Evolutionary conservation across 1,140 invertebrate species (phyloP).

Genomic region (Meteorus sp.): DNA sequence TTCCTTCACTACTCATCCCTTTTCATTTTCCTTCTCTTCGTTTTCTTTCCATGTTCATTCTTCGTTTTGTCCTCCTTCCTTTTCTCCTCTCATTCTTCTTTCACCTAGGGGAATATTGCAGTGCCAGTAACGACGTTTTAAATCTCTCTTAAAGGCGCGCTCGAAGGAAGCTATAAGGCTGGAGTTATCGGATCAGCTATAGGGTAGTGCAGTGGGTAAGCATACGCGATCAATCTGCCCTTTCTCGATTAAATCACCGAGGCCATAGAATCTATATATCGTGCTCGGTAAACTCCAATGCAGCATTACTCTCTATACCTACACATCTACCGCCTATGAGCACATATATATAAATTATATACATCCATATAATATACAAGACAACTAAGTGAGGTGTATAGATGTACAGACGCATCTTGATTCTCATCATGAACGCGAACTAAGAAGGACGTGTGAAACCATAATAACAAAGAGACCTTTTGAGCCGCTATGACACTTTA

Average conservation of each 20-base stretch:
- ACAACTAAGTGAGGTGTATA: neutral
- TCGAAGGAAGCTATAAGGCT: constrained; percentile 8
- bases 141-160: constrained; percentile 15
- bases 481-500: neutral
- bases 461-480: constrained; percentile 7
- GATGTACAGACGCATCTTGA: neutral
- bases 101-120: constrained; percentile 9
- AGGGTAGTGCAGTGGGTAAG: constrained; percentile 7
- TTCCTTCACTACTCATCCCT: no score
- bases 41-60: no score
- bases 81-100: neutral
- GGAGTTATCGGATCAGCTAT: constrained; percentile 22
- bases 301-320: constrained; percentile 1
- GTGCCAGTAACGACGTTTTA: constrained; percentile 22
- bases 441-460: neutral
- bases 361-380: neutral
- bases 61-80: neutral
- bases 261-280: constrained; percentile 16
- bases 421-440: constrained; percentile 8
- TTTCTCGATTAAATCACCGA: constrained; percentile 26
- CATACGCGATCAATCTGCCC: constrained; percentile 18
- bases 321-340: neutral
- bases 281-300: constrained; percentile 5
- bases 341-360: no score
- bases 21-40: no score